Evolutionary conservation across 2,113 vertebrate species (phyloP).

Genomic region (Halichoerus grypus): DNA sequence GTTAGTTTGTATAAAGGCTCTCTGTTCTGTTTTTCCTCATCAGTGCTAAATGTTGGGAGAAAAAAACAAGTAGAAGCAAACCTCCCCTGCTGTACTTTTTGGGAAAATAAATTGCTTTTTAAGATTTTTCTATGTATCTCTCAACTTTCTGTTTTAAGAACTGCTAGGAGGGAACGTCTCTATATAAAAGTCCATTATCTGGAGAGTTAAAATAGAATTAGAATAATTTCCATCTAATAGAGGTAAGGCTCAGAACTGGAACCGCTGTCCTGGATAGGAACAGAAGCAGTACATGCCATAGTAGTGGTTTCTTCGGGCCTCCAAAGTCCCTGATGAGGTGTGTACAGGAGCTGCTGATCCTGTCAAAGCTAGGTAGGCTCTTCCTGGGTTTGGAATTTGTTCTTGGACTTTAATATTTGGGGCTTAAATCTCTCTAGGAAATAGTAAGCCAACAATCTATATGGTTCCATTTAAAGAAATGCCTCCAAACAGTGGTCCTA

Average conservation of each 20-base stretch:
- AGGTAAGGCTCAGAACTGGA: not conserved
- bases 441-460: not conserved
- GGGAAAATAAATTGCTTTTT: not conserved
- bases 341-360: not conserved
- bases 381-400: not conserved
- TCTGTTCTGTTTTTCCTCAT: not conserved
- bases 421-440: not conserved
- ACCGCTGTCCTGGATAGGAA: not conserved
- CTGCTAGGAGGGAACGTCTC: not conserved
- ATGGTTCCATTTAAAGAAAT: constrained; percentile 15
- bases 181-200: not conserved
- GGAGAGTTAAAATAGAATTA: not conserved
- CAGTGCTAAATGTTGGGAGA: not conserved
- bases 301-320: not conserved
- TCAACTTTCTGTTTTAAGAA: not conserved
- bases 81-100: not conserved
- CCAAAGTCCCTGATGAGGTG: not conserved
- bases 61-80: not conserved
- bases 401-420: not conserved
- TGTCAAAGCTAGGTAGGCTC: not conserved
- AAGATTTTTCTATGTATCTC: not conserved
- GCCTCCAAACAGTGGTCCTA: not conserved
- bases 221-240: not conserved
- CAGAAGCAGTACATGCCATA: not conserved
- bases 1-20: not conserved